Evolutionary conservation across 92 coral and sea anemone genomes (phyloP), one percentile per base, ranked within the genome.

Genomic region (Palythoa grandiflora): DNA sequence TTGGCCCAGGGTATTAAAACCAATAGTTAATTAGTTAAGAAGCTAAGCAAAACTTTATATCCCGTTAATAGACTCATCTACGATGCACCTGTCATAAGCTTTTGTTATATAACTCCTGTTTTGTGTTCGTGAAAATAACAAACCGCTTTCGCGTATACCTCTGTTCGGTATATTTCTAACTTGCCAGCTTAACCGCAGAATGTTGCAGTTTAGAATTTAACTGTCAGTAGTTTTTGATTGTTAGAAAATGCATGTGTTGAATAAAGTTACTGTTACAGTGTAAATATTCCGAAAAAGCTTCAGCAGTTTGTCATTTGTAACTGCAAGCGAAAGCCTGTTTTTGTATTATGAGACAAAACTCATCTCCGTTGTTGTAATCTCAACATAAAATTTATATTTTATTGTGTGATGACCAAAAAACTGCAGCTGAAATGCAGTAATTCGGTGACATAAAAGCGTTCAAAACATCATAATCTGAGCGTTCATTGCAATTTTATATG

Each of bases 41-140:
- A 63, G 10, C 9, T 19, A n/a, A 65, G 66, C 21, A n/a, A 47
- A 61, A 15, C 6, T 35, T 9, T 12, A 48, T 7, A 20, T 65
- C 48, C 19, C 71, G 52, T 65, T 81, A 81, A 81, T 81, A 68
- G 20, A 66, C 60, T 81, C 50, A 63, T 63, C 70, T 17, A 21
- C 15, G 4, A 20, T 14, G 75, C 86, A 81, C 86, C 86, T 81
- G 86, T 16, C 50, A 16, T 68, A 40, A 52, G 9, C 39, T 53
- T 52, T 35, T 70, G 39, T 35, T 70, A 19, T 11, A 37, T 37
- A 70, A 14, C 75, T 36, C 39, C 1, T 38, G 39, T 36, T 4
- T 70, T 35, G 39, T 13, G 10, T 2, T 17, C 38, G 1, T 35
- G 10, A 15, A 70, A 70, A 70, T 3, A 9, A 36, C 47, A 70